Conservation (phyloP, 2,888 invertebrate species). For the Leucoma salicis region DNA sequence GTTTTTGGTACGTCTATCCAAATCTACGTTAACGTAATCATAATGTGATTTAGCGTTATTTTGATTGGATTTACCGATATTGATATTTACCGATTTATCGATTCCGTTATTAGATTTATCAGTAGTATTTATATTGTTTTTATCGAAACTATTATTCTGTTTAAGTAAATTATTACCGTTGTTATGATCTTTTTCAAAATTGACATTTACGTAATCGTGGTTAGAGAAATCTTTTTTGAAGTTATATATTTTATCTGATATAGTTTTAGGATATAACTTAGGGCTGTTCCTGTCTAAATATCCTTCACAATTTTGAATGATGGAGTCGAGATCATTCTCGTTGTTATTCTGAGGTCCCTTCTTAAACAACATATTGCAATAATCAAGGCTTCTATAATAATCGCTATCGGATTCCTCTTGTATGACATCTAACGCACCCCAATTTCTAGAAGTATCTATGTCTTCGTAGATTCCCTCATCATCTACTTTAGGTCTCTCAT, state of each 20-base stretch:
- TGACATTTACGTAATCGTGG: slow-evolving; percentile 66
- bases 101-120: slow-evolving; percentile 4
- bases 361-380: slow-evolving; percentile 55
- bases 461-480: slow-evolving; percentile 71
- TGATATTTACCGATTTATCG: slow-evolving; percentile 14
- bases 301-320: slow-evolving; percentile 54
- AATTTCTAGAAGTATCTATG: slow-evolving; percentile 55
- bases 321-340: slow-evolving; percentile 37
- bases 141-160: slow-evolving; percentile 5
- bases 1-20: slow-evolving; percentile 57
- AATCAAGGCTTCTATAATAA: slow-evolving; percentile 72
- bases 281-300: slow-evolving; percentile 43
- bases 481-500: slow-evolving; percentile 26
- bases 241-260: slow-evolving; percentile 65
- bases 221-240: slow-evolving; percentile 72
- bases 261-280: slow-evolving; percentile 58
- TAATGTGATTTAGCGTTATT: slow-evolving; percentile 21
- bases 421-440: slow-evolving; percentile 64
- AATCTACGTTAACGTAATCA: slow-evolving; percentile 35
- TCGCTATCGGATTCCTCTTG: slow-evolving; percentile 77
- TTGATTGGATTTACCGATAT: slow-evolving; percentile 14
- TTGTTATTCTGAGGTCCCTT: slow-evolving; percentile 23
- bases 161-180: slow-evolving; percentile 6
- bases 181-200: slow-evolving; percentile 38
- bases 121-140: slow-evolving; percentile 7